Evolutionary conservation across 2,113 vertebrate species (phyloP), one percentile per base, ranked within the genome.

Genomic region (Hemiscyllium ocellatum): DNA sequence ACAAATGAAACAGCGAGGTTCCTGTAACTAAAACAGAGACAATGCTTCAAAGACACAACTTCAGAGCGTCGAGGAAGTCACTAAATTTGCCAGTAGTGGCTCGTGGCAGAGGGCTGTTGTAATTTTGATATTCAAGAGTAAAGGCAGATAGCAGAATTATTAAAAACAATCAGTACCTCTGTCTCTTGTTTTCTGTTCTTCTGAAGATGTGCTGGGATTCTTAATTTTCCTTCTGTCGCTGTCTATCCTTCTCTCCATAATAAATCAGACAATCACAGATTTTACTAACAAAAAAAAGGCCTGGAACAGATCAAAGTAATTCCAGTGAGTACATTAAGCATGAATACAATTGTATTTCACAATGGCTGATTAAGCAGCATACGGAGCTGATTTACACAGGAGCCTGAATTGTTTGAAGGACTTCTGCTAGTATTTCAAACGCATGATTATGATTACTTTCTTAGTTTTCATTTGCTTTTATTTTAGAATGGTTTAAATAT

Each of bases 141-240:
- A 65, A 65, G 29, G 87, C 50, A 56, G 24, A 17, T 2, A 87
- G 19, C 20, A 29, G 29, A 15, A 56, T 91, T 20, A 70, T 50
- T 6, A 50, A 47, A 47, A 50, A 72, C 42, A 42, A 61, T 17
- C 33, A 72, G 47, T 95, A 95, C 94, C 94, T 72, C 42, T 26
- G 4, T 76, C 94, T 47, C 68, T 70, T 52, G 33, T 61, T 90
- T 70, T 95, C 26, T 95, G 42, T 12, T 95, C 94, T 47, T 72
- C 42, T 70, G 94, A 72, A 50, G 94, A 95, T 29, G 69, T 95
- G 94, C 94, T 95, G 29, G 94, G 69, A 24, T 95, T 95, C 94
- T 70, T 69, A 37, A 68, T 95, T 52, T 72, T 95, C 69, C 50
- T 95, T 70, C 68, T 95, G 42, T 29, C 10, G 1, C 94, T 95